Evolutionary conservation across 1,140 invertebrate genomes (phyloP).

Genomic region (Drosophila suzukii): DNA sequence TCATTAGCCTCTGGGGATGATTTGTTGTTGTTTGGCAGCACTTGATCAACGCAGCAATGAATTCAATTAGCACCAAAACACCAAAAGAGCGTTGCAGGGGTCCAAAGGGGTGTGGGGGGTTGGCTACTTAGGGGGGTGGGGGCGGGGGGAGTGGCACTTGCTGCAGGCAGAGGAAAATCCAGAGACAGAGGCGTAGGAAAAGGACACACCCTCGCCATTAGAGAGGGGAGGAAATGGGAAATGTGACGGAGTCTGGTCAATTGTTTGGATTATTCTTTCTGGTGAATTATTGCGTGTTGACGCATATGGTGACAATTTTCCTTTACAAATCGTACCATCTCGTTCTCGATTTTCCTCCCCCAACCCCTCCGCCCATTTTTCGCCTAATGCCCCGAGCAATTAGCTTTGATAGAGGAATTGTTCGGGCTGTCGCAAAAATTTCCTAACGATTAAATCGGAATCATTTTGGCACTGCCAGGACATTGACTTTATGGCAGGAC

Average conservation of each 20-base stretch:
- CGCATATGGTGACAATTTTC: constrained; percentile 85
- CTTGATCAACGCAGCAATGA: constrained; percentile 83
- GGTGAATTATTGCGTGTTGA: constrained; percentile 85
- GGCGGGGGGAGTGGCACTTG: constrained; percentile 66
- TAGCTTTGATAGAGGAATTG: constrained; percentile 77
- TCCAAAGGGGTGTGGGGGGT: constrained; percentile 2
- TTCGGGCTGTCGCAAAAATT: constrained; percentile 64
- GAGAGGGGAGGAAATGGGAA: constrained; percentile 28
- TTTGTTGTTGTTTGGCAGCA: constrained; percentile 82
- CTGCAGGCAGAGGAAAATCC: constrained; percentile 48
- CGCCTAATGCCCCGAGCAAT: constrained; percentile 60
- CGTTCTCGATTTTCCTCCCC: constrained; percentile 1
- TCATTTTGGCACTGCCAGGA: constrained; percentile 58
- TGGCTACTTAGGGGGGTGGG: not conserved
- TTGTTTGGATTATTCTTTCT: constrained; percentile 84
- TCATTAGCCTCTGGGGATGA: constrained; percentile 81
- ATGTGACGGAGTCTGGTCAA: constrained; percentile 73
- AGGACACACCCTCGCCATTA: constrained; percentile 77
- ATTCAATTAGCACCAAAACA: constrained; percentile 84
- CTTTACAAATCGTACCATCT: constrained; percentile 42
- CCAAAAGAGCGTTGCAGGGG: constrained; percentile 56
- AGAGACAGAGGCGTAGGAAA: constrained; percentile 23
- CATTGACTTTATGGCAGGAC: constrained; percentile 25
- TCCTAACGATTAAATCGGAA: constrained; percentile 82
- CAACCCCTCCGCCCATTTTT: not conserved